Evolutionary conservation across 2,888 invertebrate genomes (phyloP), one percentile per base, ranked within the genome.

Genomic region (Piscicola geometra): DNA sequence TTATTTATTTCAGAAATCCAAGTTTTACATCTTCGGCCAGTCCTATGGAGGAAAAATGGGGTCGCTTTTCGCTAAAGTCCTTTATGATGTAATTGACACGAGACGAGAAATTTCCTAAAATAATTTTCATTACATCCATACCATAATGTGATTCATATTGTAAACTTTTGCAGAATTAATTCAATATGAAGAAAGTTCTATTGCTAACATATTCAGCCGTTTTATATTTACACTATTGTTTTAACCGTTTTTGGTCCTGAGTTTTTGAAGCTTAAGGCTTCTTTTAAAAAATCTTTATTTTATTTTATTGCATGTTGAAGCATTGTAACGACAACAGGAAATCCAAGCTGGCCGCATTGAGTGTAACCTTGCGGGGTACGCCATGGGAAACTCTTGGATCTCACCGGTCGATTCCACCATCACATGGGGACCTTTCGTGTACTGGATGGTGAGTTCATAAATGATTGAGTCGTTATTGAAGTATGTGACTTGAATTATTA

Each of bases 351-450:
- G 73, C 30, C 28, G 41, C 1, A 32, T 78, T 30, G 52, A 78
- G 0, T 50, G 35, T 41, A 76, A 79, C 52, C 50, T 79, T 47
- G 70, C 28, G 18, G 81, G 81, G n/a, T 78, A 78, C 41, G 81
- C 81, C n/a, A 80, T 80, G 80, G 81, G 81, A 47, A 80, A 81
- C 70, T 70, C 80, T 18, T 81, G 81, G 81, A 79, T 79, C n/a
- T 75, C 75, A 12, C 80, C 81, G 15, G 73, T 79, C 21, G 80
- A 79, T 60, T 79, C 79, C 30, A 78, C 78, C 15, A 66, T 77
- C 21, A 79, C 76, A 18, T 81, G 81, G 81, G 81, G 76, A 35
- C 74, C 73, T 2, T 72, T 78, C 47, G 76, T 81, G n/a, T 80
- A 76, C 76, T 78, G 75, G 76, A 80, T 80, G 80, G 80, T 80